Conservation (phyloP, 92 coral and sea anemone species). For the Porites divaricata region DNA sequence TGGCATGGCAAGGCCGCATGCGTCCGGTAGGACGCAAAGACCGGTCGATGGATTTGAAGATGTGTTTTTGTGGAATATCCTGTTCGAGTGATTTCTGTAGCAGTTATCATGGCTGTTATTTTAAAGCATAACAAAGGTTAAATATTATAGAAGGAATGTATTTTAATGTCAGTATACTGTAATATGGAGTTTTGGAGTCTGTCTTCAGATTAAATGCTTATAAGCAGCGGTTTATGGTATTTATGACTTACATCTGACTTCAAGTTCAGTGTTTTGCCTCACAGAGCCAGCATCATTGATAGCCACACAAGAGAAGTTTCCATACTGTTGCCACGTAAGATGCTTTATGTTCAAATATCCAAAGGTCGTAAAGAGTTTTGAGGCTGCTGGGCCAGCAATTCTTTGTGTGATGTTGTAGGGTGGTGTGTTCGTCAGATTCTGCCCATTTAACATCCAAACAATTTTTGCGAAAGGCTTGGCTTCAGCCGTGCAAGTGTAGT, state of each 20-base stretch:
- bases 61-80: too few species aligned
- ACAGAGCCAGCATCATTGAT: slow-evolving; percentile 64
- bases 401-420: slow-evolving; percentile 45
- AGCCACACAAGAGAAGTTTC: slow-evolving; percentile 57
- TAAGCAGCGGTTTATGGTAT: too few species aligned
- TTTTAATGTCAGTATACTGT: too few species aligned
- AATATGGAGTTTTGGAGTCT: too few species aligned
- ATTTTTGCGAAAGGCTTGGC: slow-evolving; percentile 78
- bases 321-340: slow-evolving; percentile 60
- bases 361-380: slow-evolving; percentile 28
- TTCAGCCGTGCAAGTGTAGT: slow-evolving; percentile 74
- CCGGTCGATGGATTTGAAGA: too few species aligned
- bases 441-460: slow-evolving; percentile 69
- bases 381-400: background rate
- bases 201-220: too few species aligned
- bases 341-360: slow-evolving; percentile 24
- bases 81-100: too few species aligned
- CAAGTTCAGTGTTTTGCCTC: slow-evolving; percentile 45
- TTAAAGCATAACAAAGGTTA: too few species aligned
- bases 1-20: too few species aligned
- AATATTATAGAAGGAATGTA: too few species aligned
- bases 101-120: too few species aligned
- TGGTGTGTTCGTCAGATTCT: slow-evolving; percentile 54
- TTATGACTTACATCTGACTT: slow-evolving; percentile 63
- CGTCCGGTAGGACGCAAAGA: too few species aligned